Conservation (phyloP, 2,888 invertebrate genomes). For the Melieria omissa region DNA sequence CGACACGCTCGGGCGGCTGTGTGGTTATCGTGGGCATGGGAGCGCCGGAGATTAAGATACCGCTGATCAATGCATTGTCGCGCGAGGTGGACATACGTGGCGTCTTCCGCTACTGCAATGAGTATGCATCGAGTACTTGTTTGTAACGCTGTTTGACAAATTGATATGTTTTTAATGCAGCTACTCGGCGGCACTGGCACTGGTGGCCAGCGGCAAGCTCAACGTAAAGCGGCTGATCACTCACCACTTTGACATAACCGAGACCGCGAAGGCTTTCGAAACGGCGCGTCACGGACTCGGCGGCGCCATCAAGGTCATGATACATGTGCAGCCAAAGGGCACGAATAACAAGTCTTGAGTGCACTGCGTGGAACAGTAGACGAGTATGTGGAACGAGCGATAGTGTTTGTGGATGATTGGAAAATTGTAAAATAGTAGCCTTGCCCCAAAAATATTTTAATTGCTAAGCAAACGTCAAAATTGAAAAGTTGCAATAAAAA, state of each 20-base stretch:
- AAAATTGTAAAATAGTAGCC: too few relatives aligned
- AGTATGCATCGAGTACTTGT: constrained; percentile 59
- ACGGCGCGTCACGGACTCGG: constrained; percentile 79
- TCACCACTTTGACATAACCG: constrained; percentile 82
- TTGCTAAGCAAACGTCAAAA: constrained; percentile 8
- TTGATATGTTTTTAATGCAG: constrained; percentile 64
- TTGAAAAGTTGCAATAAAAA: neutral
- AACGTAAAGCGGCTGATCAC: constrained; percentile 86
- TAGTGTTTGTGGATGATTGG: too few relatives aligned
- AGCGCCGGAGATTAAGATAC: constrained; percentile 79
- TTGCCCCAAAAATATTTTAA: neutral
- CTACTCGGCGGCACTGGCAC: constrained; percentile 80
- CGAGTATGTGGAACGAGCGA: too few relatives aligned
- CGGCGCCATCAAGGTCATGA: constrained; percentile 88
- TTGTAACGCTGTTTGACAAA: constrained; percentile 37
- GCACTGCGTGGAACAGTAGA: too few relatives aligned
- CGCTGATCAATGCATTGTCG: constrained; percentile 81
- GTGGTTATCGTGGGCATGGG: constrained; percentile 92
- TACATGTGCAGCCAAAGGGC: constrained; percentile 74
- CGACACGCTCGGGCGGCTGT: constrained; percentile 86
- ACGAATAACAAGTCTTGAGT: constrained; percentile 67
- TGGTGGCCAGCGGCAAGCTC: constrained; percentile 81
- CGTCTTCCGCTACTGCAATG: constrained; percentile 92
- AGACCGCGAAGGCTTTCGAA: constrained; percentile 85
- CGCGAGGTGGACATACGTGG: constrained; percentile 94